These are phyloP conservation scores for Scortum barcoo DNA, from an alignment of 2,113 vertebrate genomes.

Conservation along the genomic window DNA sequence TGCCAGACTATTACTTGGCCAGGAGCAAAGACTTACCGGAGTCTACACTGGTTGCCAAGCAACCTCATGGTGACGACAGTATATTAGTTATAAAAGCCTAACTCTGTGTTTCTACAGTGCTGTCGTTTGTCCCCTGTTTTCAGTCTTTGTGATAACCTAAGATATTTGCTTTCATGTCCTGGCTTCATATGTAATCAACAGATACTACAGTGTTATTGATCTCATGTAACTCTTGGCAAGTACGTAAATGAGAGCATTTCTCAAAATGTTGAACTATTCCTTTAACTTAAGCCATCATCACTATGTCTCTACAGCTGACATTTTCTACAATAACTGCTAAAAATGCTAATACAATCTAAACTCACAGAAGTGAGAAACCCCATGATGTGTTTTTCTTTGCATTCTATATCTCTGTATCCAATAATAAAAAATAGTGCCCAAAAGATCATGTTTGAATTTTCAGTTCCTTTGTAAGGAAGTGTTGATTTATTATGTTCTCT, in stretches of 20 bases:
- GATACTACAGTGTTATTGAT: too few species aligned
- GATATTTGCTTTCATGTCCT: background rate
- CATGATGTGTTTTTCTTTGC: background rate
- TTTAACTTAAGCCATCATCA: background rate
- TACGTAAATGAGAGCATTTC: too few species aligned
- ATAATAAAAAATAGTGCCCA: background rate
- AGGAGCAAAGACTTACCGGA: too few species aligned
- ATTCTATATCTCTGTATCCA: background rate
- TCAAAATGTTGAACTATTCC: background rate
- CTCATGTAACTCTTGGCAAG: too few species aligned
- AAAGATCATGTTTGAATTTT: background rate
- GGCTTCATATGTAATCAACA: too few species aligned
- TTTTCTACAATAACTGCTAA: background rate
- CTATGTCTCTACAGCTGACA: too few species aligned
- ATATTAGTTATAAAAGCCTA: too few species aligned
- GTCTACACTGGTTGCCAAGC: too few species aligned
- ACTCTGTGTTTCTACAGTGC: too few species aligned
- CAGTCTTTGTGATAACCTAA: background rate
- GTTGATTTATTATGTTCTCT: background rate
- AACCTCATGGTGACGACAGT: too few species aligned
- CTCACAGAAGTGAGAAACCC: too few species aligned
- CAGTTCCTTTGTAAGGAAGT: background rate
- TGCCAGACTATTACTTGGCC: too few species aligned
- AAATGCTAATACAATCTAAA: background rate
- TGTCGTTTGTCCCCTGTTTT: background rate